Conservation (phyloP, 2,797 vertebrate genomes). For the Macropus fuliginosus region DNA sequence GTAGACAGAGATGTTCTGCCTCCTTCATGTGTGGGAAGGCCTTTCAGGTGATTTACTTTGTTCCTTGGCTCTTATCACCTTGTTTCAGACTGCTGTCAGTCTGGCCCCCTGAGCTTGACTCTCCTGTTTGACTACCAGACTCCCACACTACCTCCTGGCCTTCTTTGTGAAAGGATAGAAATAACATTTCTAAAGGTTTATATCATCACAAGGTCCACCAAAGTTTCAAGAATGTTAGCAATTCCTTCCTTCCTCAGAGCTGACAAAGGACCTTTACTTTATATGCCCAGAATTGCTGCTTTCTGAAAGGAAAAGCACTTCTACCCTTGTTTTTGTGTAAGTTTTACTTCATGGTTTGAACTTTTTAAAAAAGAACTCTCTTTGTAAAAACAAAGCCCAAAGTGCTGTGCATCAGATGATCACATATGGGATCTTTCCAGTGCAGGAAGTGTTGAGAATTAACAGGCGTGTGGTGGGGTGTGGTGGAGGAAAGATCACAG, state of each 20-base stretch:
- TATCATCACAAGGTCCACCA: neutral
- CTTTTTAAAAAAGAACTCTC: slow-evolving; percentile 30
- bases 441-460: slow-evolving; percentile 58
- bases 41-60: slow-evolving; percentile 49
- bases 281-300: neutral
- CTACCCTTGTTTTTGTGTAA: slow-evolving; percentile 56
- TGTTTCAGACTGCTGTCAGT: slow-evolving; percentile 52
- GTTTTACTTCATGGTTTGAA: slow-evolving; percentile 23
- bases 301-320: slow-evolving; percentile 29
- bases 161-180: slow-evolving; percentile 36
- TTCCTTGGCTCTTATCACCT: slow-evolving; percentile 52
- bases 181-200: slow-evolving; percentile 54
- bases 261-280: slow-evolving; percentile 14
- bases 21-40: slow-evolving; percentile 10
- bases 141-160: slow-evolving; percentile 35
- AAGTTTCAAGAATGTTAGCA: fast-evolving
- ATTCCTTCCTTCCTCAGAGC: slow-evolving; percentile 43
- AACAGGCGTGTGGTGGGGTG: slow-evolving; percentile 9
- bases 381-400: slow-evolving; percentile 1
- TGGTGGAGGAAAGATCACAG: neutral
- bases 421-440: slow-evolving; percentile 15
- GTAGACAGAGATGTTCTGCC: slow-evolving; percentile 47
- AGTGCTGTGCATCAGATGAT: neutral
- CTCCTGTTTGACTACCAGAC: slow-evolving; percentile 12
- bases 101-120: slow-evolving; percentile 20